These are phyloP conservation scores for Sycophila texana DNA, from an alignment of 2,888 invertebrate genomes.

Conservation along the genomic window DNA sequence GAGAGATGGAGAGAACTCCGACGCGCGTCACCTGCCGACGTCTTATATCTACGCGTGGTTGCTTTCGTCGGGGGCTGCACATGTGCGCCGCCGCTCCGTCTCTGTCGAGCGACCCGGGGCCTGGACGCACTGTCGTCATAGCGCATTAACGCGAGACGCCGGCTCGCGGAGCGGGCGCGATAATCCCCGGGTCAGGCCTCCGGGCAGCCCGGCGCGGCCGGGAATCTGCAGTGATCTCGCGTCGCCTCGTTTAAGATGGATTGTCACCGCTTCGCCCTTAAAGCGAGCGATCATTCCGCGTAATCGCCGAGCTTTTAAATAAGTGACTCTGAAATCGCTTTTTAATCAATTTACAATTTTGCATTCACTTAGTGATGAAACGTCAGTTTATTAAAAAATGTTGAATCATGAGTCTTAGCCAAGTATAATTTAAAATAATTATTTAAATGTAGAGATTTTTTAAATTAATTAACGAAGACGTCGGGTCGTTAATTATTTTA, in stretches of 20 bases:
- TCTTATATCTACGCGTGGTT: background rate
- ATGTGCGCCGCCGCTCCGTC: background rate
- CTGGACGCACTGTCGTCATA: constrained; percentile 16
- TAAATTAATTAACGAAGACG: too few species aligned
- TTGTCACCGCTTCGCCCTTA: background rate
- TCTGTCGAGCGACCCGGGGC: background rate
- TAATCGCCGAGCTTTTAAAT: background rate
- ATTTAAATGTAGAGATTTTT: too few species aligned
- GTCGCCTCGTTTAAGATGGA: constrained; percentile 21
- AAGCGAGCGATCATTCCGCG: background rate
- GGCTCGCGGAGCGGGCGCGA: background rate
- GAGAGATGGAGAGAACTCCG: background rate
- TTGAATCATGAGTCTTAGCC: too few species aligned
- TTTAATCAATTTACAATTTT: too few species aligned
- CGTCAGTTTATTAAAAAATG: too few species aligned
- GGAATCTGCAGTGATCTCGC: background rate
- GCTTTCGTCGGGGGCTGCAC: background rate
- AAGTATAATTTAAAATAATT: too few species aligned
- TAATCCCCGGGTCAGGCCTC: constrained; percentile 3
- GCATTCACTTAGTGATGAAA: too few species aligned
- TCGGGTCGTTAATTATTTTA: too few species aligned
- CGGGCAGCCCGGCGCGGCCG: background rate
- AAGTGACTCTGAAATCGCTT: too few species aligned
- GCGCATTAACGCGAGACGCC: constrained; percentile 16
- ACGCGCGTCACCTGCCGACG: background rate